These are phyloP conservation scores for Stegostoma tigrinum DNA, from an alignment of 2,113 vertebrate species.

Conservation along the genomic window DNA sequence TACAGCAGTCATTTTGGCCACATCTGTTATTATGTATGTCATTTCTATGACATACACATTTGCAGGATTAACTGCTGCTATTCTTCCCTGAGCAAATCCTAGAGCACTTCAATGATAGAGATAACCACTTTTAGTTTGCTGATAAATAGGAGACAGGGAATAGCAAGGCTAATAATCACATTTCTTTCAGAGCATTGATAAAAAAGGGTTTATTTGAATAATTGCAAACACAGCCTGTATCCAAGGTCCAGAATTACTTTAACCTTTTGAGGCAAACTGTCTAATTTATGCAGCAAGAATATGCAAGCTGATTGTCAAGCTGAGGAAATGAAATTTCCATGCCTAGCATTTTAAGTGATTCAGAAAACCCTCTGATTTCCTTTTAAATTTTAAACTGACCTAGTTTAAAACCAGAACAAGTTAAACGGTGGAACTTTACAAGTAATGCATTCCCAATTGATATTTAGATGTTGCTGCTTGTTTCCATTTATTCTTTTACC, in stretches of 20 bases:
- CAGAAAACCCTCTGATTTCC: neutral
- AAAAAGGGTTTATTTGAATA: slow-evolving; percentile 1
- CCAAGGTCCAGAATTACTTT: slow-evolving; percentile 26
- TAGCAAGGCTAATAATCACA: neutral
- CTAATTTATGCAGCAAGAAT: slow-evolving; percentile 4
- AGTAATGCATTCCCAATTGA: neutral
- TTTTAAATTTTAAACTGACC: neutral
- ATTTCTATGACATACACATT: neutral
- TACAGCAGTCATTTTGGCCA: neutral
- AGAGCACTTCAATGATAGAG: neutral
- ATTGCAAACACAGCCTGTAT: neutral
- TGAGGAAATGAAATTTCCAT: neutral
- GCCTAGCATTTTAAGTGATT: neutral
- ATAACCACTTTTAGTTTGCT: neutral
- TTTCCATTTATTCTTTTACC: neutral
- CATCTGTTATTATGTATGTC: neutral
- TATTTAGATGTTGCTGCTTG: neutral
- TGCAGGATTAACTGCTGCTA: neutral
- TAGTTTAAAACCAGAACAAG: neutral
- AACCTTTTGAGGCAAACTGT: neutral
- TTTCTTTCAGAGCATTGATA: neutral
- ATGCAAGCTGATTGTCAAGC: neutral
- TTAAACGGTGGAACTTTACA: neutral
- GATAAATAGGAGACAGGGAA: neutral
- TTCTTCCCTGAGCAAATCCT: neutral